phyloP scores from a whole-genome alignment of 2,113 vertebrate genomes.

The Burhinus oedicnemus region DNA sequence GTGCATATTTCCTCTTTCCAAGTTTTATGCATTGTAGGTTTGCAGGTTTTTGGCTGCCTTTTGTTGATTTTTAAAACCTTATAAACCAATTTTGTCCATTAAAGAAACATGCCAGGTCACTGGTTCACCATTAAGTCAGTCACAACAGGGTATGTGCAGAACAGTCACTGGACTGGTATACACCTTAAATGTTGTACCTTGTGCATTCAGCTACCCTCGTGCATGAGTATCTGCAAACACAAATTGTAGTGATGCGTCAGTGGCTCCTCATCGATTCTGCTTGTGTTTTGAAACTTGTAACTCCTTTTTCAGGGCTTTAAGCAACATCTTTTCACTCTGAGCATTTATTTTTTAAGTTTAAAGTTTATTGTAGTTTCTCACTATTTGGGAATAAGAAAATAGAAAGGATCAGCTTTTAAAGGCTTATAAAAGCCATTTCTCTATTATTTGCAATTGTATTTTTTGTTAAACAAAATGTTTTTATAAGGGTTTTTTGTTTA shows the following conservation, averaged over 20 bases:
- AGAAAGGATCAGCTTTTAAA: not conserved
- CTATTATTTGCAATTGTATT: not conserved
- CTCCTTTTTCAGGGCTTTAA: not conserved
- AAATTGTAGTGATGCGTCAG: not conserved
- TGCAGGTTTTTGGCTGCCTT: not conserved
- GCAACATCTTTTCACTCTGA: not conserved
- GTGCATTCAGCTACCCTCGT: not conserved
- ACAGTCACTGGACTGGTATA: not conserved
- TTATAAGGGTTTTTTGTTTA: not conserved
- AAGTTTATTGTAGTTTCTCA: not conserved
- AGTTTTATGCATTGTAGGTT: not conserved
- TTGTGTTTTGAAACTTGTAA: not conserved
- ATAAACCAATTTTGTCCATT: constrained; percentile 13
- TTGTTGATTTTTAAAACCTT: constrained; percentile 33
- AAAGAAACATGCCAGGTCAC: not conserved
- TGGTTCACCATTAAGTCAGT: constrained; percentile 4
- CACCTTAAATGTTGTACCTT: not conserved
- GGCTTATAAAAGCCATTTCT: not conserved
- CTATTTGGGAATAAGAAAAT: not conserved
- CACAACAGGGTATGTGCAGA: not conserved
- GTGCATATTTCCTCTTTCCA: not conserved
- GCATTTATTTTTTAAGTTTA: not conserved
- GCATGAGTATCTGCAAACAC: not conserved
- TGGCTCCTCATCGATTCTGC: not conserved
- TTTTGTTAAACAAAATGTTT: not conserved